Conservation (phyloP, 2,797 vertebrate species). For the Chiroxiphia lanceolata region DNA sequence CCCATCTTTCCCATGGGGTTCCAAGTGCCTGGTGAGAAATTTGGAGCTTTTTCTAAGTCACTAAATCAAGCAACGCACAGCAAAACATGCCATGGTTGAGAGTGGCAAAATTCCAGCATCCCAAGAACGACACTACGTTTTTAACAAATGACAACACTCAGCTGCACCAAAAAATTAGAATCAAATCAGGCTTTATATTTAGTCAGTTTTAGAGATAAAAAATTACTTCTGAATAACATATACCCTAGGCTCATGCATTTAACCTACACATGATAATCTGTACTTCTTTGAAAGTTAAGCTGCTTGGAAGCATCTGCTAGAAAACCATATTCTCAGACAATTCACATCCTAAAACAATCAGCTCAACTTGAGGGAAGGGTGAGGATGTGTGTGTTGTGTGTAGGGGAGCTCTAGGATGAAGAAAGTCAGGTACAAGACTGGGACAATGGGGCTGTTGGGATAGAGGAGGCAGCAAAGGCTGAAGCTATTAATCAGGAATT, state of each 20-base stretch:
- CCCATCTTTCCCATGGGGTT: neutral
- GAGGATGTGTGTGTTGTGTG: neutral
- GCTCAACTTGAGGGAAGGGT: neutral
- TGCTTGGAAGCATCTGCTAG: neutral
- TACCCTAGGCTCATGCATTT: neutral
- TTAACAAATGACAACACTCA: neutral
- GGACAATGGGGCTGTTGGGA: neutral
- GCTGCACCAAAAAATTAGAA: neutral
- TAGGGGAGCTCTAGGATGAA: neutral
- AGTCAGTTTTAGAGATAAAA: neutral
- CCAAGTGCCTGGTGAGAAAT: neutral
- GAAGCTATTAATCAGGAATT: neutral
- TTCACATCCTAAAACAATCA: neutral
- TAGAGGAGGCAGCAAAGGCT: neutral
- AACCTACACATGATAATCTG: neutral
- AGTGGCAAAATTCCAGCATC: neutral
- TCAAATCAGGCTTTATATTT: neutral
- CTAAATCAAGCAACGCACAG: neutral
- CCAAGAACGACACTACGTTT: neutral
- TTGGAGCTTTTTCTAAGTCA: neutral
- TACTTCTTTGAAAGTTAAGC: neutral
- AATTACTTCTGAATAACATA: neutral
- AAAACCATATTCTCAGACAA: neutral
- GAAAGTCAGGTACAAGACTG: accelerated
- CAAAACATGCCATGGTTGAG: neutral